phyloP scores from a whole-genome alignment of 1,140 invertebrate species.

The Hypothenemus hampei region DNA sequence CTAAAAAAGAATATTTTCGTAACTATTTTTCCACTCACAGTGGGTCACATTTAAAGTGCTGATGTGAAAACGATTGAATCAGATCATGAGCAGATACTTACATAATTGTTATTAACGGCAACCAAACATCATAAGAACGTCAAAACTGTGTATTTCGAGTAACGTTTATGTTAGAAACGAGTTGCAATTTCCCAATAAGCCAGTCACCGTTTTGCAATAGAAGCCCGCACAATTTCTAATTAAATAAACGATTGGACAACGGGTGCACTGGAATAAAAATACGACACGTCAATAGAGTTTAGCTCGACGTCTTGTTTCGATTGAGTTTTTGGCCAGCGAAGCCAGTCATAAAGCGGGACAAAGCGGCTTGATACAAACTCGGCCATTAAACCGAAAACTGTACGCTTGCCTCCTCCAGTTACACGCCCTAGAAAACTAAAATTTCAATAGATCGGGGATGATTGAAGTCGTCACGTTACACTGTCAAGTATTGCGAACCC shows the following conservation, averaged over 20 bases:
- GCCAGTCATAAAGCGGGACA: slow-evolving; percentile 13
- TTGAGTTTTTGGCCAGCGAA: slow-evolving; percentile 11
- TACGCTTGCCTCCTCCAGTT: slow-evolving; percentile 29
- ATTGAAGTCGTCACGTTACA: not conserved
- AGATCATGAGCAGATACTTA: slow-evolving; percentile 8
- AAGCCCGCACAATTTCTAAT: not conserved
- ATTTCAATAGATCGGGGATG: not conserved
- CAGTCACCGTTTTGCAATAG: not conserved
- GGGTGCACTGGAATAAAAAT: slow-evolving; percentile 4
- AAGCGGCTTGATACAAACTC: slow-evolving; percentile 19
- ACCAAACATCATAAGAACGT: not conserved
- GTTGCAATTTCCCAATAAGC: slow-evolving; percentile 8
- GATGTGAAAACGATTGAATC: not conserved
- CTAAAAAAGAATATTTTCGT: not conserved
- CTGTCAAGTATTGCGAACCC: not conserved
- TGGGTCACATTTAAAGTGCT: not conserved
- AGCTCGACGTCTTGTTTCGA: slow-evolving; percentile 2
- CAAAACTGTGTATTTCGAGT: not conserved
- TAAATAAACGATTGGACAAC: not conserved
- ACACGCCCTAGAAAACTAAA: slow-evolving; percentile 33
- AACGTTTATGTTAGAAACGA: slow-evolving; percentile 18
- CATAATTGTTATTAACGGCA: slow-evolving; percentile 5
- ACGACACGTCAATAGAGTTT: slow-evolving; percentile 13
- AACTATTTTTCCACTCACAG: not conserved
- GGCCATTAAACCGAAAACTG: slow-evolving; percentile 12